These are phyloP conservation scores for Gisinianus flammeolus DNA, from an alignment of 2,888 invertebrate genomes.

Conservation along the genomic window DNA sequence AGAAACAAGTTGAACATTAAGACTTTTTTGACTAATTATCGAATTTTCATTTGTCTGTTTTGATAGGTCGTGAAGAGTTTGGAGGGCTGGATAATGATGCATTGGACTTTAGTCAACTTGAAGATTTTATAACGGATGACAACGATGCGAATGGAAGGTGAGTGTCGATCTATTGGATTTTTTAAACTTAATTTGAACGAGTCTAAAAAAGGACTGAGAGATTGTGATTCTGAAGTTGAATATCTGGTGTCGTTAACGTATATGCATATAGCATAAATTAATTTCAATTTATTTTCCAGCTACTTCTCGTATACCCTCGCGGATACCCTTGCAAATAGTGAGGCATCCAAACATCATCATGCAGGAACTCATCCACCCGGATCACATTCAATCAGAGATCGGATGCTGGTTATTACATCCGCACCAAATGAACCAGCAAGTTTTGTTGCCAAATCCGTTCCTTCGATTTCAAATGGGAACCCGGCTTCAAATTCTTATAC, in stretches of 20 bases:
- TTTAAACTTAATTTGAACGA: background rate
- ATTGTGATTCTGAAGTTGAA: slow-evolving; percentile 33
- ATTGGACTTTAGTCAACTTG: slow-evolving; percentile 79
- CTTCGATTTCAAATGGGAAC: slow-evolving; percentile 54
- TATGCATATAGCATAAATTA: too few relatives aligned
- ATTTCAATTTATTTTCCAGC: too few relatives aligned
- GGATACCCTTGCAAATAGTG: slow-evolving; percentile 65
- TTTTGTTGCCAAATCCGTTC: slow-evolving; percentile 60
- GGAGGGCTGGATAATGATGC: slow-evolving; percentile 87
- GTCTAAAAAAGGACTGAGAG: slow-evolving; percentile 12
- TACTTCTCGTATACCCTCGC: slow-evolving; percentile 66
- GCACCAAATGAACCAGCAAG: slow-evolving; percentile 57
- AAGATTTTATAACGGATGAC: slow-evolving; percentile 85
- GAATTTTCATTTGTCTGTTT: too few relatives aligned
- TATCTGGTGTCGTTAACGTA: slow-evolving; percentile 36
- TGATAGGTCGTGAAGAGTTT: slow-evolving; percentile 77
- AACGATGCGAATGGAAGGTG: slow-evolving; percentile 62
- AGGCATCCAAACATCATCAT: slow-evolving; percentile 62
- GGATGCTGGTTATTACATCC: slow-evolving; percentile 56
- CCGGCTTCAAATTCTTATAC: slow-evolving; percentile 49
- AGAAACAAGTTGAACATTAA: too few relatives aligned
- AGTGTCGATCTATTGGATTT: slow-evolving; percentile 6
- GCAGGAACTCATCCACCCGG: slow-evolving; percentile 47
- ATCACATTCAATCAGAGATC: slow-evolving; percentile 59
- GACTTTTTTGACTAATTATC: too few relatives aligned